phyloP scores from a whole-genome alignment of 2,113 vertebrate genomes.

The Perca fluviatilis region DNA sequence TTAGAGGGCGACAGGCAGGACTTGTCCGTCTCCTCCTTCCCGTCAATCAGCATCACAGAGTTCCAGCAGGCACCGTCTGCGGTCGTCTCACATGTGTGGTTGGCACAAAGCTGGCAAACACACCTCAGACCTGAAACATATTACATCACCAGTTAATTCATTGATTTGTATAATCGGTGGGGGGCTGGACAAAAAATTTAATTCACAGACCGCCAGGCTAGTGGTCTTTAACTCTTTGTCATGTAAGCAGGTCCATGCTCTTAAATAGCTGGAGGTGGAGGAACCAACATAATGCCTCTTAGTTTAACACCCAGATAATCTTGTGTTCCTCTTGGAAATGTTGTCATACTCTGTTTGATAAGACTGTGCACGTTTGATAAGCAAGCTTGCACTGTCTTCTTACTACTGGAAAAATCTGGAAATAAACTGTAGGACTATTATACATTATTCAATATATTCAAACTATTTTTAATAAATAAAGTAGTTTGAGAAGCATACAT shows the following conservation, averaged over 20 bases:
- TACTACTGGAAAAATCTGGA: conserved; percentile 8
- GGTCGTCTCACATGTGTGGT: conserved; percentile 93
- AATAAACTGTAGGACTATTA: conserved; percentile 20
- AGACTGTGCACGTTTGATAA: conserved; percentile 55
- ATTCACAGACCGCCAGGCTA: conserved; percentile 13
- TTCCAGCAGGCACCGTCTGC: conserved; percentile 96
- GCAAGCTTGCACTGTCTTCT: conserved; percentile 14
- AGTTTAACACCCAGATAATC: conserved; percentile 84
- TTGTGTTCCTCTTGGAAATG: conserved; percentile 69
- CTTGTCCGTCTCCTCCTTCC: conserved; percentile 91
- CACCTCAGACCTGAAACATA: conserved; percentile 90
- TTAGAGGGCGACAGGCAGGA: conserved; percentile 92
- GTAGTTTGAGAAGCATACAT: background rate
- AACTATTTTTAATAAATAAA: background rate
- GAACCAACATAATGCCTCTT: conserved; percentile 80
- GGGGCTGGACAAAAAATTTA: conserved; percentile 15
- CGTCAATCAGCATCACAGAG: conserved; percentile 93
- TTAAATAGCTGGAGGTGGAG: conserved; percentile 65
- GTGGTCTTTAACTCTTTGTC: conserved; percentile 63
- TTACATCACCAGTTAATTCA: background rate
- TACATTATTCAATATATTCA: background rate
- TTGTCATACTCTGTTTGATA: conserved; percentile 77
- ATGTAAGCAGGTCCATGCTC: conserved; percentile 67
- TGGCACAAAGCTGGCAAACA: conserved; percentile 93
- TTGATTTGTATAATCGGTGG: background rate